A percentile compares a stretch with the other conserved stretches of the same genome.
Conservation (phyloP, 2,113 vertebrate genomes). For the Cynoglossus semilaevis region DNA sequence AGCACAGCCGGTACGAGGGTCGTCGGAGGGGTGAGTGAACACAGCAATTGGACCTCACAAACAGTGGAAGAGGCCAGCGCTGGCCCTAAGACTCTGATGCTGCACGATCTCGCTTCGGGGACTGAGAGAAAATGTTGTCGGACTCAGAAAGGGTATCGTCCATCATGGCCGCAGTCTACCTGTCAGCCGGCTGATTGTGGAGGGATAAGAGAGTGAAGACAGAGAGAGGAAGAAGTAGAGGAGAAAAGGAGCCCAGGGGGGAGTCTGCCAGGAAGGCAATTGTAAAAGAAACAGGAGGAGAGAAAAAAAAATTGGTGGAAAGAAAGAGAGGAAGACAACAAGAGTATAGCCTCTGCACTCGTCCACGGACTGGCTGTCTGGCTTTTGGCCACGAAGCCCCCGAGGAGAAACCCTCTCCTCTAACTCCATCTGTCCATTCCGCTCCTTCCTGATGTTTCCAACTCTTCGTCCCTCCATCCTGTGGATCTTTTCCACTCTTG, state of each 20-base stretch:
- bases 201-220: constrained; percentile 59
- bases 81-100: constrained; percentile 52
- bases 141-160: constrained; percentile 76
- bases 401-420: constrained; percentile 33
- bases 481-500: constrained; percentile 31
- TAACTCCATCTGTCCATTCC: constrained; percentile 41
- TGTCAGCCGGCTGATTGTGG: constrained; percentile 72
- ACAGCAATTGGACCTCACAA: constrained; percentile 75
- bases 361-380: constrained; percentile 49
- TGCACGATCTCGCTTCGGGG: constrained; percentile 70
- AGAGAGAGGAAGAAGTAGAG: constrained; percentile 41
- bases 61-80: constrained; percentile 67
- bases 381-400: constrained; percentile 52
- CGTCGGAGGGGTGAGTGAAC: constrained; percentile 72
- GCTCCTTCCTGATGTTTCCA: constrained; percentile 42
- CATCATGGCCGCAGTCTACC: constrained; percentile 69
- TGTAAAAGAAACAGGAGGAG: constrained; percentile 46
- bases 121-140: constrained; percentile 82
- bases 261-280: constrained; percentile 57
- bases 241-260: constrained; percentile 41
- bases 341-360: constrained; percentile 43
- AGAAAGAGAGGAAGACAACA: constrained; percentile 41
- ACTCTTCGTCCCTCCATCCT: constrained; percentile 47
- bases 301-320: constrained; percentile 37
- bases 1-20: constrained; percentile 64